Conservation (phyloP, 1,140 invertebrate species). For the Pogonomyrmex californicus region DNA sequence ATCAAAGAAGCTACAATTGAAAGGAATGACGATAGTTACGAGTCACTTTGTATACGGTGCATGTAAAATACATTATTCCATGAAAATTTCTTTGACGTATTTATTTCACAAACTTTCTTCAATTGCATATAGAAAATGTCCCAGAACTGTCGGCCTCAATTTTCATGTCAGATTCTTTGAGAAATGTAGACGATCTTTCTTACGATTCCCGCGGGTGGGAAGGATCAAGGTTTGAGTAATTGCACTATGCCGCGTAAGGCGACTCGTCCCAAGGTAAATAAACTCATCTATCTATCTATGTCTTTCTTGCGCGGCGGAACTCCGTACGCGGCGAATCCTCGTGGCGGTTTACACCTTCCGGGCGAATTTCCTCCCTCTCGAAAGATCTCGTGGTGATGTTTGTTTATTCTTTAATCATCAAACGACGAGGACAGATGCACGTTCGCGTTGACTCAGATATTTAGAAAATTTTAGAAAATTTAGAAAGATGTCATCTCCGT, state of each 20-base stretch:
- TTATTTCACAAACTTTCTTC: conserved; percentile 42
- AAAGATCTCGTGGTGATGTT: conserved; percentile 18
- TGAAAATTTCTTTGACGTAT: conserved; percentile 24
- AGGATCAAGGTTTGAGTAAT: conserved; percentile 53
- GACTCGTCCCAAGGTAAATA: conserved; percentile 49
- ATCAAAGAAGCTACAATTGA: conserved; percentile 8
- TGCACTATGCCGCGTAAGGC: conserved; percentile 41
- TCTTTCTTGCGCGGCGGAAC: conserved; percentile 40
- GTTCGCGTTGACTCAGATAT: not conserved
- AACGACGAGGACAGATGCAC: conserved; percentile 20
- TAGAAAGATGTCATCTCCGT: not conserved
- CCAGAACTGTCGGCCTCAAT: conserved; percentile 23
- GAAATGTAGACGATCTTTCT: conserved; percentile 47
- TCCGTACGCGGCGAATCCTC: conserved; percentile 28
- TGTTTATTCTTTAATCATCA: conserved; percentile 48
- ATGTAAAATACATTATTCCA: not conserved
- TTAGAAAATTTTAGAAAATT: no score
- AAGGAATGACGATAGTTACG: conserved; percentile 9
- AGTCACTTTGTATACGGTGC: not conserved
- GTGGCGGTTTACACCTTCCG: conserved; percentile 30
- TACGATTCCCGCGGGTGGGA: conserved; percentile 37
- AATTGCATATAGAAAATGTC: conserved; percentile 21
- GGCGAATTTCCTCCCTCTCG: conserved; percentile 24
- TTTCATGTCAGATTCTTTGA: conserved; percentile 48
- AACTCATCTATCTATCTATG: conserved; percentile 56